Evolutionary conservation across 2,113 vertebrate genomes (phyloP).

Genomic region (Tragelaphus scriptus): DNA sequence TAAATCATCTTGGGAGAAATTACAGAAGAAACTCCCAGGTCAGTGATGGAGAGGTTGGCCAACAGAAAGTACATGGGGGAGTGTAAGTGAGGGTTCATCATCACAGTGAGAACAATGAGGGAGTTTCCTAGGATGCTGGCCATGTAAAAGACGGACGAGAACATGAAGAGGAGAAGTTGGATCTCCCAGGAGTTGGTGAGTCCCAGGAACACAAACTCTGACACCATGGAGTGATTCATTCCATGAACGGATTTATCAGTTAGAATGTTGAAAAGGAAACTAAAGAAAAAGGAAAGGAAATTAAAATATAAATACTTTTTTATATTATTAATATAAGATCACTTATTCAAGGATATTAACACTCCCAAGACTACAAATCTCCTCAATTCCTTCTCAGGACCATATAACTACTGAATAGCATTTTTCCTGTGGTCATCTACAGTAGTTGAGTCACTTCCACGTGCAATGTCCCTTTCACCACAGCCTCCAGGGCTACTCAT

Average conservation of each 20-base stretch:
- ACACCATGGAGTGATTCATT: background rate
- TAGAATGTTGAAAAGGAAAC: background rate
- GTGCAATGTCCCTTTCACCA: background rate
- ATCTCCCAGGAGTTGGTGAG: background rate
- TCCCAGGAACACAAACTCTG: background rate
- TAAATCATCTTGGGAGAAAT: background rate
- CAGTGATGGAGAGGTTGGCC: background rate
- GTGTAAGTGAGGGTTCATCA: background rate
- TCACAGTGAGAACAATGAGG: background rate
- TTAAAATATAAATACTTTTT: background rate
- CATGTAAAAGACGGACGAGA: background rate
- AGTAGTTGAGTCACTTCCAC: background rate
- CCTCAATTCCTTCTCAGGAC: background rate
- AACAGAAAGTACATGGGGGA: background rate
- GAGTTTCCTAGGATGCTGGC: background rate
- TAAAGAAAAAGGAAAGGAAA: background rate
- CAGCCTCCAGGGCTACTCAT: background rate
- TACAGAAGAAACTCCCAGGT: background rate
- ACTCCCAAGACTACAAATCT: background rate
- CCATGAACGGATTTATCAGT: background rate
- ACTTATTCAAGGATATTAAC: background rate
- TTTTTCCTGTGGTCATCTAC: background rate
- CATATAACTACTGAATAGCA: background rate
- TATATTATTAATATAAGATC: background rate
- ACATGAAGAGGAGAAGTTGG: background rate